Evolutionary conservation across 1,140 invertebrate genomes (phyloP).

Genomic region (Eriosoma lanigerum): DNA sequence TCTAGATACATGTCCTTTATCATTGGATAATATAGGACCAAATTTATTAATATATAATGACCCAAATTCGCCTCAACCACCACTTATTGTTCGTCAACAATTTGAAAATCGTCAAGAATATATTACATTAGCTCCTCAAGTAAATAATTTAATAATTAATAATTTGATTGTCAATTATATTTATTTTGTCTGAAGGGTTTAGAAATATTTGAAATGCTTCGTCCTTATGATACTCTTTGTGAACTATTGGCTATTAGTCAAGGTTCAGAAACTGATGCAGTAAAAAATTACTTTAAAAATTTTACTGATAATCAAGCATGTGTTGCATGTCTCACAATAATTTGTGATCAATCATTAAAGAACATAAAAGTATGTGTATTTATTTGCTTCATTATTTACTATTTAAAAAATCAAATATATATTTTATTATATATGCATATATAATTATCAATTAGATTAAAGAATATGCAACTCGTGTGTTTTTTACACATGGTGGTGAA

Average conservation of each 20-base stretch:
- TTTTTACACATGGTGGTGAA: constrained; percentile 89
- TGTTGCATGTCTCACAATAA: constrained; percentile 71
- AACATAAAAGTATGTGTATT: constrained; percentile 24
- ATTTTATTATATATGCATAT: constrained; percentile 45
- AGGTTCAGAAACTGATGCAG: constrained; percentile 80
- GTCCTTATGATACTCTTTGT: constrained; percentile 82
- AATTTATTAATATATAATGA: constrained; percentile 48
- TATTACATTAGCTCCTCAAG: constrained; percentile 81
- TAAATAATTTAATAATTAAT: constrained; percentile 56
- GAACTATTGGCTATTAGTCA: constrained; percentile 78
- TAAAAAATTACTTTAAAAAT: constrained; percentile 82
- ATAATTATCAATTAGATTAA: constrained; percentile 65
- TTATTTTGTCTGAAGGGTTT: constrained; percentile 64
- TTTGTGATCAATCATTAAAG: constrained; percentile 47
- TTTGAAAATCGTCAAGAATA: constrained; percentile 71
- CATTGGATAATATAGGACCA: constrained; percentile 67
- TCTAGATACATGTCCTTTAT: constrained; percentile 83
- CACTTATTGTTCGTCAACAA: constrained; percentile 53
- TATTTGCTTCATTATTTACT: neutral
- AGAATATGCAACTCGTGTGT: constrained; percentile 88
- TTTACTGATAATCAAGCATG: constrained; percentile 85
- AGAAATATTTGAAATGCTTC: constrained; percentile 78
- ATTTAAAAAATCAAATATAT: neutral
- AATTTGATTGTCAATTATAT: neutral
- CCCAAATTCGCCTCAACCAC: constrained; percentile 48